These are phyloP conservation scores for Tipula confusa DNA, from an alignment of 2,888 invertebrate species.

Conservation along the genomic window DNA sequence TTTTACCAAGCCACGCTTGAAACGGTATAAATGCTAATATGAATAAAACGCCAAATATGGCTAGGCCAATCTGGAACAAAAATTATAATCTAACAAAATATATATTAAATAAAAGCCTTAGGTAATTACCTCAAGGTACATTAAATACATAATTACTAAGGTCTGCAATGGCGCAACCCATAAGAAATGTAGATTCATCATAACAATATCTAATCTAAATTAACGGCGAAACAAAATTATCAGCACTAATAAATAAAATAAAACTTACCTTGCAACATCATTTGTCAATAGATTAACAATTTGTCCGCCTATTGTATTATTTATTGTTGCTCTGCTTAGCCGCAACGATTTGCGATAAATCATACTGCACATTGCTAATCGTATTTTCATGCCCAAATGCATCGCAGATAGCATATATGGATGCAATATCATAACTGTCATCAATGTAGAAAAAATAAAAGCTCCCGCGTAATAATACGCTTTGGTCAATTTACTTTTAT, in stretches of 20 bases:
- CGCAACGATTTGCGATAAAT: too few relatives aligned
- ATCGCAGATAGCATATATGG: slow-evolving; percentile 76
- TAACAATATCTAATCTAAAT: slow-evolving; percentile 53
- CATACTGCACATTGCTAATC: slow-evolving; percentile 62
- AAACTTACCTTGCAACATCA: slow-evolving; percentile 58
- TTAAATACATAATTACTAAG: slow-evolving; percentile 70
- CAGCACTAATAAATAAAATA: too few relatives aligned
- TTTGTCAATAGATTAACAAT: slow-evolving; percentile 88
- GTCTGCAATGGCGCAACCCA: too few relatives aligned
- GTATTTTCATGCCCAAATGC: too few relatives aligned
- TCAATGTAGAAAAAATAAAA: slow-evolving; percentile 67
- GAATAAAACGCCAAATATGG: slow-evolving; percentile 56
- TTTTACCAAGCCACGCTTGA: slow-evolving; percentile 70
- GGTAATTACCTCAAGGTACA: slow-evolving; percentile 60
- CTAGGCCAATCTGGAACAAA: slow-evolving; percentile 54
- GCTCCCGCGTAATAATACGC: slow-evolving; percentile 74
- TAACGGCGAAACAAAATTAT: too few relatives aligned
- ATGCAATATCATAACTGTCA: slow-evolving; percentile 77
- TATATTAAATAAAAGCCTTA: neutral
- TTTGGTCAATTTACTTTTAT: slow-evolving; percentile 42
- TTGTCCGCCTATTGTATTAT: too few relatives aligned
- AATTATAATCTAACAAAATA: slow-evolving; percentile 36
- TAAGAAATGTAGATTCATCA: slow-evolving; percentile 83
- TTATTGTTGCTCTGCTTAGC: too few relatives aligned
- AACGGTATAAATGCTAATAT: slow-evolving; percentile 66